Evolutionary conservation across 2,113 vertebrate species (phyloP).

Genomic region (Muntiacus muntjak): DNA sequence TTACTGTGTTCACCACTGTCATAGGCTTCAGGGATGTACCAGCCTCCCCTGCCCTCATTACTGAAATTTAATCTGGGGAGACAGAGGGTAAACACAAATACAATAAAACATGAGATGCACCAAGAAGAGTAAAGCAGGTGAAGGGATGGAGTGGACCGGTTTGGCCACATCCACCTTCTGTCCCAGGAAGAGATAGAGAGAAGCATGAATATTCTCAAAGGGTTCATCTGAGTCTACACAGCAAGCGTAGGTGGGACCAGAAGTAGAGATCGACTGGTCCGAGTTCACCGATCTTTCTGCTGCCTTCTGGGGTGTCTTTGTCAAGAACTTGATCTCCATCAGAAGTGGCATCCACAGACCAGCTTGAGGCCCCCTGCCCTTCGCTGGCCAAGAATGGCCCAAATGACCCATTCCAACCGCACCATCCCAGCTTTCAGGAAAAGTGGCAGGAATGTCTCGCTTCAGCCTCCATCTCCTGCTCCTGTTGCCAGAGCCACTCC

Average conservation of each 20-base stretch:
- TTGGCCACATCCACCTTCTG: background rate
- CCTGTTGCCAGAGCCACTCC: background rate
- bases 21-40: background rate
- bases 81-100: background rate
- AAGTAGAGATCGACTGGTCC: background rate
- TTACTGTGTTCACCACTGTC: background rate
- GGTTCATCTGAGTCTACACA: background rate
- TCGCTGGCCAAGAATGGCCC: background rate
- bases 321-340: background rate
- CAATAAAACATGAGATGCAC: background rate
- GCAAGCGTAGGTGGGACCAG: background rate
- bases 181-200: background rate
- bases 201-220: background rate
- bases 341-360: background rate
- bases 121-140: background rate
- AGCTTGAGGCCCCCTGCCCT: too few species aligned
- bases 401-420: too few species aligned
- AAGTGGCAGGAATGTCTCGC: background rate
- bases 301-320: accelerated
- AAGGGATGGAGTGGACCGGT: background rate
- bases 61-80: background rate
- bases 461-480: background rate
- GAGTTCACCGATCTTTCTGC: background rate
- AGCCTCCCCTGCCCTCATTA: background rate
- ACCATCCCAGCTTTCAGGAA: background rate